Base-by-base conservation (phyloP, 2,113 vertebrate species). In the Ahaetulla prasina region DNA sequence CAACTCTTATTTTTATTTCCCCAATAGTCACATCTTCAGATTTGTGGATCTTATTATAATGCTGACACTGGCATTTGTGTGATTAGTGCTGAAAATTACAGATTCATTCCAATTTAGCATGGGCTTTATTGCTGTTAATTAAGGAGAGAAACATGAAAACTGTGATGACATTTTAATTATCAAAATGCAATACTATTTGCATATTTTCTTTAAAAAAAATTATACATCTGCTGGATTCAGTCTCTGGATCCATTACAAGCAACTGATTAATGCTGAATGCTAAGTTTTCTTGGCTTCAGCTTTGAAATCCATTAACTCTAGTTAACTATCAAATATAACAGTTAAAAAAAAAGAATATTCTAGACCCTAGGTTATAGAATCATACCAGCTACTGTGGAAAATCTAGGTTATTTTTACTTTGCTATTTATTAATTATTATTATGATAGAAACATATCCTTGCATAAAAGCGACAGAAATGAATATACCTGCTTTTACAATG, bases 61-160 rank as follows among this genome's bases (percentile, higher is more conserved):
- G 94, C 95, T 95, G 95, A 96, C 95, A 96, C 92, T 96, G 89
- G 87, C 94, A 96, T 93, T 96, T 94, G 93, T 94, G 94, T 91
- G 88, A 97, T 96, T 95, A 97, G 95, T 92, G 94, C 91, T 92
- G 89, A 96, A 96, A 96, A 96, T 97, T 97, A 97, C 94, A 95
- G 88, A 96, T 96, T 96, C 92, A 94, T 95, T 95, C 94, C 94
- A 93, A 97, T 97, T 95, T 97, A 97, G 95, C 94, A 94, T 93
- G 93, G 94, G 89, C 94, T 96, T 97, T 97, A 97, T 96, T 96
- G 97, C 95, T 96, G 96, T 96, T 97, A 97, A 97, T 97, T 97
- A 97, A 96, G 92, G 95, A 96, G 95, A 85, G 88, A 95, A 96
- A 97, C 95, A 94, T 95, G 93, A 95, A 97, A 97, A 96, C 95